Conservation (phyloP, 1,140 invertebrate genomes). For the Paraescarpia echinospica region DNA sequence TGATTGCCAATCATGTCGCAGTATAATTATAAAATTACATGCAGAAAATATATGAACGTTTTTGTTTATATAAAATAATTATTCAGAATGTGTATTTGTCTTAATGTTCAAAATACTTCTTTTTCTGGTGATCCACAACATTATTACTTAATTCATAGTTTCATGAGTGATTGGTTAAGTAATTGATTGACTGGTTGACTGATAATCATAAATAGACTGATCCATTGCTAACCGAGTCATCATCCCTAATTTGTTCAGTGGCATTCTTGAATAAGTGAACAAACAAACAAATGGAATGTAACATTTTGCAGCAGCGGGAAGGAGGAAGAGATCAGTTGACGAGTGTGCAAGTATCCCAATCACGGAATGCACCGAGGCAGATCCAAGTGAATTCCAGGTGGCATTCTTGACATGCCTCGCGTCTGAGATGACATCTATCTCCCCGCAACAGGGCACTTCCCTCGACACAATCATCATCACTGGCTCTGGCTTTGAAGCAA, state of each 20-base stretch:
- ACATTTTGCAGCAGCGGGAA: not conserved
- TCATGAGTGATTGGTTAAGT: no score
- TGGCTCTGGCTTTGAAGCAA: not conserved
- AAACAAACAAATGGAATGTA: not conserved
- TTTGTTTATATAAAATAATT: no score
- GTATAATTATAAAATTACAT: no score
- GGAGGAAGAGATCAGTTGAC: not conserved
- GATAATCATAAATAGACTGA: no score
- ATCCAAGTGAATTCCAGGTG: not conserved
- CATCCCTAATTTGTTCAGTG: not conserved
- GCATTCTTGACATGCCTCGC: not conserved
- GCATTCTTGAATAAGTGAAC: not conserved
- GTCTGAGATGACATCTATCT: constrained; percentile 5
- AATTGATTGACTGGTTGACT: not conserved
- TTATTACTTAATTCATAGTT: no score
- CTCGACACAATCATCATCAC: constrained; percentile 4
- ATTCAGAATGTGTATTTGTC: no score
- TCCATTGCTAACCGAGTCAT: no score
- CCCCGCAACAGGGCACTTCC: not conserved
- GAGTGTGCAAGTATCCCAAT: not conserved
- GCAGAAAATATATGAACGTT: no score
- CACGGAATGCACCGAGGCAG: not conserved
- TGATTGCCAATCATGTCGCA: no score
- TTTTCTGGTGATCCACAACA: no score
- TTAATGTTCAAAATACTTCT: not conserved